Evolutionary conservation across 2,113 vertebrate genomes (phyloP).

Genomic region (Oxyura jamaicensis): DNA sequence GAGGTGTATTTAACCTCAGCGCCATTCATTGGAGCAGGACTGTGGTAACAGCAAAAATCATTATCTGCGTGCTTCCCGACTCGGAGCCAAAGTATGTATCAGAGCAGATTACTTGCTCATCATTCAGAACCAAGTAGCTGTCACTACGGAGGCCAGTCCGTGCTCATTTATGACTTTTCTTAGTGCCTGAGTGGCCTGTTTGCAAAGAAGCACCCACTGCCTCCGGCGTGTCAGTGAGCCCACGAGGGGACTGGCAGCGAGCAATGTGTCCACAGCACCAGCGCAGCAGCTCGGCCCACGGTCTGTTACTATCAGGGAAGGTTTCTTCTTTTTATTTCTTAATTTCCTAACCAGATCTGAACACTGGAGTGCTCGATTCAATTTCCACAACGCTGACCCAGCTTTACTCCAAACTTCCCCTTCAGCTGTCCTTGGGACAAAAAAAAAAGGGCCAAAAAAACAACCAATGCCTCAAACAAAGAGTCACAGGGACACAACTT

Average conservation of each 20-base stretch:
- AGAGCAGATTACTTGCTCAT: neutral
- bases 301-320: neutral
- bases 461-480: neutral
- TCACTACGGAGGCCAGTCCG: neutral
- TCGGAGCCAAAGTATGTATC: neutral
- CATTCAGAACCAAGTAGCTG: neutral
- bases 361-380: neutral
- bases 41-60: neutral
- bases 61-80: neutral
- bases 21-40: neutral
- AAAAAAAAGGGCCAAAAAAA: neutral
- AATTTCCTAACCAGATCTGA: neutral
- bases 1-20: neutral
- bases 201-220: too few relatives aligned
- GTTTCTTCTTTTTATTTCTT: neutral
- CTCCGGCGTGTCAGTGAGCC: neutral
- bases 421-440: neutral
- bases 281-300: neutral
- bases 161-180: neutral
- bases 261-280: neutral
- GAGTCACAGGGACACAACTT: neutral
- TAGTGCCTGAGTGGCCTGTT: neutral
- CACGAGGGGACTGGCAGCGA: neutral
- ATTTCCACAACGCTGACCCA: neutral
- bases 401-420: neutral